phyloP scores from a whole-genome alignment of 1,140 invertebrate species.

The Calliphora vicina region DNA sequence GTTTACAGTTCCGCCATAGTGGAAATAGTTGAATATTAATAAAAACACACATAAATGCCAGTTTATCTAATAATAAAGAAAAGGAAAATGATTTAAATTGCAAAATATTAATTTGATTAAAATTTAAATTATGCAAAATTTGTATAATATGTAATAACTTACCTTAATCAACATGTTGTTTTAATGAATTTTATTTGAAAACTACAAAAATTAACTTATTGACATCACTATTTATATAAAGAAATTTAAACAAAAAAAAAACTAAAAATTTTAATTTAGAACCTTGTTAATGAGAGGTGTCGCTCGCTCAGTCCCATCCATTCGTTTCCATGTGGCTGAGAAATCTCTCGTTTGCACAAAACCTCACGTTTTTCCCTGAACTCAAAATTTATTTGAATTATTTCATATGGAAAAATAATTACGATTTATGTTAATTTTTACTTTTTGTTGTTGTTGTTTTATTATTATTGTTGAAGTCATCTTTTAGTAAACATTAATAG shows the following conservation, averaged over 20 bases:
- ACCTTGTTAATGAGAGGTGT: not conserved
- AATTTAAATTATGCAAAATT: not conserved
- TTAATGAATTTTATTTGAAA: not conserved
- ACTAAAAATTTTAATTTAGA: not conserved
- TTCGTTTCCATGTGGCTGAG: too few relatives aligned
- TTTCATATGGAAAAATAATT: conserved; percentile 29
- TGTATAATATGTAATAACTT: too few relatives aligned
- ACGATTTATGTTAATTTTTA: not conserved
- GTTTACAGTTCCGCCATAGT: not conserved
- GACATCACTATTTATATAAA: not conserved
- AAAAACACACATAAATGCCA: not conserved
- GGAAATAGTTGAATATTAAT: not conserved
- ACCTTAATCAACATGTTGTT: not conserved
- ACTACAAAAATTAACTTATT: not conserved
- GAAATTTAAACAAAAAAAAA: not conserved
- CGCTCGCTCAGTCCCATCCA: too few relatives aligned
- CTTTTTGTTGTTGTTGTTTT: not conserved
- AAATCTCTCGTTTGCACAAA: not conserved
- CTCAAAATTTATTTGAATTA: conserved; percentile 18
- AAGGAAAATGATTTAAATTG: not conserved
- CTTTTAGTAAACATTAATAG: not conserved
- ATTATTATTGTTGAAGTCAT: not conserved
- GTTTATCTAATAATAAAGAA: not conserved
- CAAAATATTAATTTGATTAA: too few relatives aligned
- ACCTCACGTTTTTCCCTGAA: conserved; percentile 34